A percentile compares a stretch with the other conserved stretches of the same genome.
These are phyloP conservation scores for Malurus melanocephalus DNA, from an alignment of 2,113 vertebrate species.

Conservation along the genomic window DNA sequence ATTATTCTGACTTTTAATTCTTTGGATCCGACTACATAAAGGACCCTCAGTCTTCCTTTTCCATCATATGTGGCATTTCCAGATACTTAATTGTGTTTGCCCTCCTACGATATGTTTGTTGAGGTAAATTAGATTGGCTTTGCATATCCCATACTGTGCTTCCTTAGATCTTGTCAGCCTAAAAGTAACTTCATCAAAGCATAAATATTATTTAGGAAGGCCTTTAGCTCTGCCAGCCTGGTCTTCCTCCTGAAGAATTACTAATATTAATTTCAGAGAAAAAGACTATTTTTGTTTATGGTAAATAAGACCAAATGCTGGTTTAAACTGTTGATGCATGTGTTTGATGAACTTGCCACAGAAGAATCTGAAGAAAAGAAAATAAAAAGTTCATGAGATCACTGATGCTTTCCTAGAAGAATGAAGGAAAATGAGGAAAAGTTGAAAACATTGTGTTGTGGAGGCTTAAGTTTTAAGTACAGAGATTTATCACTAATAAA, in stretches of 20 bases:
- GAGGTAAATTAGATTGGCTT: not conserved
- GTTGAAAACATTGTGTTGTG: not conserved
- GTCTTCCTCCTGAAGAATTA: not conserved
- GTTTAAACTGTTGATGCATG: not conserved
- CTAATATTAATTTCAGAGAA: not conserved
- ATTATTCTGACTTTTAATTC: not conserved
- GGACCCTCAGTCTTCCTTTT: not conserved
- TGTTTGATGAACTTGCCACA: not conserved
- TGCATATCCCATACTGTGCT: not conserved
- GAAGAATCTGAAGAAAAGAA: not conserved
- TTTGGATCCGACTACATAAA: not conserved
- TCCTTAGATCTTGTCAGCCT: not conserved
- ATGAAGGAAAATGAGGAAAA: not conserved
- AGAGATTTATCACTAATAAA: not conserved
- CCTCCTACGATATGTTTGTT: not conserved
- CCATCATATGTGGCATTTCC: not conserved
- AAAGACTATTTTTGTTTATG: not conserved
- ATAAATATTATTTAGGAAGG: not conserved
- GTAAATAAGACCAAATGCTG: not conserved
- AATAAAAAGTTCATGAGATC: not conserved
- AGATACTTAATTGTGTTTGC: not conserved
- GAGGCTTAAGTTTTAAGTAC: not conserved
- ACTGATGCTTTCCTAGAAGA: not conserved
- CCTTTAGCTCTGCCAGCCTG: not conserved
- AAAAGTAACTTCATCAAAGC: not conserved